Percentiles rank a stretch among this genome's conserved stretches.
These are phyloP conservation scores for Rhopalosiphum nymphaeae DNA, from an alignment of 2,888 invertebrate species.

Conservation along the genomic window DNA sequence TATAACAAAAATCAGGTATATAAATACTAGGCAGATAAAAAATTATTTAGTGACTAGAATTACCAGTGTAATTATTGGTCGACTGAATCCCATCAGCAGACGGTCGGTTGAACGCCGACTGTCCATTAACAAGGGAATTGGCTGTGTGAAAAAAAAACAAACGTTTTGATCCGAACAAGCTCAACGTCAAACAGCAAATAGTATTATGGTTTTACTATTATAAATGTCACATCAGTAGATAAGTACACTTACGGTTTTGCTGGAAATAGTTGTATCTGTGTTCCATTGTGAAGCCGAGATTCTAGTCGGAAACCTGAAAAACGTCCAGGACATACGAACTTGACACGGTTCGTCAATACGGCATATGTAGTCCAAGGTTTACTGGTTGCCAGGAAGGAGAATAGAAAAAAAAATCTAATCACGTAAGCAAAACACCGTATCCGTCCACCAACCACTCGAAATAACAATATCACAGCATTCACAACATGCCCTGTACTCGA, in stretches of 20 bases:
- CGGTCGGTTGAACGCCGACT: not conserved
- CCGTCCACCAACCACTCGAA: not conserved
- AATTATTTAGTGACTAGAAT: not conserved
- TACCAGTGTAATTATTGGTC: constrained; percentile 51
- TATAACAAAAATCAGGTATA: not conserved
- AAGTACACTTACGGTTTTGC: constrained; percentile 56
- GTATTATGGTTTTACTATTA: not conserved
- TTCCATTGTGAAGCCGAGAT: constrained; percentile 6
- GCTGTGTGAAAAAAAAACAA: constrained; percentile 9
- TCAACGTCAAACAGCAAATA: not conserved
- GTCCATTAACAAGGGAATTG: constrained; percentile 44
- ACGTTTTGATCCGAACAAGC: not conserved
- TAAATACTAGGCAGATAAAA: no score
- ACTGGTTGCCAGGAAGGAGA: not conserved
- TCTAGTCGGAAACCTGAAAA: constrained; percentile 25
- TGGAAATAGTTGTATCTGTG: constrained; percentile 61
- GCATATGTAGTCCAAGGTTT: constrained; percentile 45
- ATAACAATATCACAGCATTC: not conserved
- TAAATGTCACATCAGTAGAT: not conserved
- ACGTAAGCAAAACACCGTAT: not conserved
- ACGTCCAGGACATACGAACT: constrained; percentile 34
- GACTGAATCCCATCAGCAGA: not conserved
- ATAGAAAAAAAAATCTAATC: not conserved
- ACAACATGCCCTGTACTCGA: not conserved
- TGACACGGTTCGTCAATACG: constrained; percentile 31